A percentile compares a stretch with the other conserved stretches of the same genome.
Evolutionary conservation across 2,113 vertebrate species (phyloP).

Genomic region (Trogon melanurus): DNA sequence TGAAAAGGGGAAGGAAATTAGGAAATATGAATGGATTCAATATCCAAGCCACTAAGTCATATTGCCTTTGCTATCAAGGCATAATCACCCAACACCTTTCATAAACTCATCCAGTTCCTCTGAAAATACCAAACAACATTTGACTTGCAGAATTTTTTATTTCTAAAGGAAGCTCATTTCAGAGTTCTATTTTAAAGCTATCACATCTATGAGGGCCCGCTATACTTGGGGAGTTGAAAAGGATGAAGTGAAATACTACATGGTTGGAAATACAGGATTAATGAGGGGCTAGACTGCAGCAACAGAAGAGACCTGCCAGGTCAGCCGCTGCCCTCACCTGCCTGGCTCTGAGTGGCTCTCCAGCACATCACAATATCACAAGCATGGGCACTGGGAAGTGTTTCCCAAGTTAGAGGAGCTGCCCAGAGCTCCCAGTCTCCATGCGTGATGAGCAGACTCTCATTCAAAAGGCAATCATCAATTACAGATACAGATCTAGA

Average conservation of each 20-base stretch:
- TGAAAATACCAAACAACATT: neutral
- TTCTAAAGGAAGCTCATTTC: neutral
- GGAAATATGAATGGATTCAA: neutral
- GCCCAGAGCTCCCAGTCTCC: neutral
- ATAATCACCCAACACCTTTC: neutral
- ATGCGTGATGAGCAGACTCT: neutral
- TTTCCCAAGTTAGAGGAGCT: neutral
- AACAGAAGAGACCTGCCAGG: neutral
- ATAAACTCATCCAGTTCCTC: neutral
- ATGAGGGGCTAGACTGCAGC: neutral
- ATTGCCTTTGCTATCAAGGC: neutral
- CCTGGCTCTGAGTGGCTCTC: neutral
- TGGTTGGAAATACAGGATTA: neutral
- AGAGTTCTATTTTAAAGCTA: neutral
- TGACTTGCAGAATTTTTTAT: neutral
- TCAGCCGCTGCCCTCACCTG: neutral
- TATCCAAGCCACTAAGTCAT: neutral
- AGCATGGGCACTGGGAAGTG: rapidly evolving
- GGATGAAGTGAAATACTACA: neutral
- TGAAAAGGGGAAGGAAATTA: slow-evolving; percentile 21
- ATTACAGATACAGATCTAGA: neutral
- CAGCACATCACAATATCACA: neutral
- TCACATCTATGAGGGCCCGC: rapidly evolving
- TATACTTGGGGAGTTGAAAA: neutral
- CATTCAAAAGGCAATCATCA: neutral